phyloP scores from a whole-genome alignment of 2,113 vertebrate genomes.

The Hypocryptadius cinnamomeus region DNA sequence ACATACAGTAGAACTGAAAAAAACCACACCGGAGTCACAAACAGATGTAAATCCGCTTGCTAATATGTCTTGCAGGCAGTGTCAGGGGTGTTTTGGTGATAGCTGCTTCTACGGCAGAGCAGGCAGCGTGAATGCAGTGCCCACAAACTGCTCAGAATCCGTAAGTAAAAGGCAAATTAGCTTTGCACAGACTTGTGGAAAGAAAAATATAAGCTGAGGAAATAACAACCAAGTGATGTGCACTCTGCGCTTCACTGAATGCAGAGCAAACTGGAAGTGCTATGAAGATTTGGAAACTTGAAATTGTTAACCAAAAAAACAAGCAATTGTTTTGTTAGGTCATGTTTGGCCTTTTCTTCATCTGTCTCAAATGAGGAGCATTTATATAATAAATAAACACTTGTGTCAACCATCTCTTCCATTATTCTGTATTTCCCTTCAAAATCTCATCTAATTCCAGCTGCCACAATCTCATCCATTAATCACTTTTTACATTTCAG shows the following conservation, averaged over 20 bases:
- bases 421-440: background rate
- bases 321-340: background rate
- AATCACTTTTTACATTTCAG: background rate
- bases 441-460: background rate
- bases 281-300: background rate
- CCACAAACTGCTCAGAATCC: background rate
- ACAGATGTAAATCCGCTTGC: background rate
- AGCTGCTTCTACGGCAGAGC: background rate
- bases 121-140: background rate
- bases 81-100: background rate
- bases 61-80: background rate
- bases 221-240: background rate
- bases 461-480: background rate
- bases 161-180: background rate
- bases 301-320: background rate
- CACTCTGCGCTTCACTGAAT: background rate
- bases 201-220: background rate
- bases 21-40: background rate
- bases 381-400: background rate
- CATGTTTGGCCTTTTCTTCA: background rate
- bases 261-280: background rate
- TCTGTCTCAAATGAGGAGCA: background rate
- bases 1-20: background rate
- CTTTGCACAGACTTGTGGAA: background rate
- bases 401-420: background rate